Evolutionary conservation across 2,888 invertebrate species (phyloP), one percentile per base, ranked within the genome.

Genomic region (Drosophila atripex): DNA sequence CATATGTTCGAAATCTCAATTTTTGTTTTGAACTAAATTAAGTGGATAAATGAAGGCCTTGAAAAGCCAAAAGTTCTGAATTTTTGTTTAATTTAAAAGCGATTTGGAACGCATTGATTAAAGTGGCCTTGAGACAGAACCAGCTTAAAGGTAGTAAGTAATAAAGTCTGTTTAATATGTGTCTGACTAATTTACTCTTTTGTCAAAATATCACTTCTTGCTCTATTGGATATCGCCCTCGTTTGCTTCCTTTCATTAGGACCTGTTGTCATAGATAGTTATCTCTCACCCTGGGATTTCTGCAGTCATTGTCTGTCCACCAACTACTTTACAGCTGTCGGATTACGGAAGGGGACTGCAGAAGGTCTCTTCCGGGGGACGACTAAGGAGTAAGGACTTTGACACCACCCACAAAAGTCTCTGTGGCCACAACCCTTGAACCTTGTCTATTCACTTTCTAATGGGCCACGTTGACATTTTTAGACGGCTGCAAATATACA

Each of bases 361-460:
- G 16, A 43, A 23, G n/a, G n/a, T 3, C 18, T 18, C 39, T 16
- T 16, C 39, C 39, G 16, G 21, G 35, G 9, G 46, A 14, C 39
- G 21, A 12, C 9, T 11, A 35, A 23, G 25, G 21, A 23, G 45
- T 28, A 45, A 46, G 46, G 47, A 30, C 47, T 41, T 30, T 39
- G 35, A 30, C 46, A 23, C 57, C 46, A 30, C 46, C 30, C 28
- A n/a, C 39, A n/a, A 30, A 65, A 63, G 54, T 38, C 14, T 45
- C 56, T 39, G n/a, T 45, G 35, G 50, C 18, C 63, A 63, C 38
- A 65, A 55, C 65, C 45, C 59, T 56, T 55, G 53, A 55, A 41
- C 46, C 49, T 51, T 60, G 47, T 73, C 45, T 69, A 56, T 76
- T 76, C 71, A 78, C 69, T 74, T 80, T 80, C 61, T 78, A 78